Percentiles rank a stretch among this genome's conserved stretches.
Conservation (phyloP, 1,140 invertebrate species). For the Ylistrum balloti region DNA sequence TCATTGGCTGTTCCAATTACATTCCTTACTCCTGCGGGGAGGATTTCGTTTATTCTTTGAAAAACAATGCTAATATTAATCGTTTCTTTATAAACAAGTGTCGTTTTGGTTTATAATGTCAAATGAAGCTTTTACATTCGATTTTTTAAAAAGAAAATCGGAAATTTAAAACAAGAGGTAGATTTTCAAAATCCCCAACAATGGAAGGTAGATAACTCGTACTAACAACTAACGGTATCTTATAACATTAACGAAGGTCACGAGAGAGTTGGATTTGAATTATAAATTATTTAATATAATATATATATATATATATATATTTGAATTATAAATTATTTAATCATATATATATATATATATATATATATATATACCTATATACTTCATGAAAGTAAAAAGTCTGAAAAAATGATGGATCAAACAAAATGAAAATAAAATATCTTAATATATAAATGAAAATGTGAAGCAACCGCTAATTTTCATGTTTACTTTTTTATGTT, state of each 20-base stretch:
- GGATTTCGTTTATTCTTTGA: not conserved
- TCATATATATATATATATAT: too few species aligned
- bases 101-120: not conserved
- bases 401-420: too few species aligned
- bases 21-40: not conserved
- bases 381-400: too few species aligned
- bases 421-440: too few species aligned
- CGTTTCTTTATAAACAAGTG: not conserved
- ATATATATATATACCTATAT: too few species aligned
- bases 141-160: not conserved
- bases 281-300: too few species aligned
- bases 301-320: too few species aligned
- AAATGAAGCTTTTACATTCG: not conserved
- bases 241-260: not conserved
- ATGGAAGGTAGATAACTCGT: conserved; percentile 24
- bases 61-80: not conserved
- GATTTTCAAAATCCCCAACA: not conserved
- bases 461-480: too few species aligned
- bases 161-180: not conserved
- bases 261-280: too few species aligned
- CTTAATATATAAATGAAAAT: too few species aligned
- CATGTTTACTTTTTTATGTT: too few species aligned
- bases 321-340: too few species aligned
- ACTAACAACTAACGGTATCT: not conserved
- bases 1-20: conserved; percentile 21